Evolutionary conservation across 2,113 vertebrate genomes (phyloP).

Genomic region (Empidonax traillii): DNA sequence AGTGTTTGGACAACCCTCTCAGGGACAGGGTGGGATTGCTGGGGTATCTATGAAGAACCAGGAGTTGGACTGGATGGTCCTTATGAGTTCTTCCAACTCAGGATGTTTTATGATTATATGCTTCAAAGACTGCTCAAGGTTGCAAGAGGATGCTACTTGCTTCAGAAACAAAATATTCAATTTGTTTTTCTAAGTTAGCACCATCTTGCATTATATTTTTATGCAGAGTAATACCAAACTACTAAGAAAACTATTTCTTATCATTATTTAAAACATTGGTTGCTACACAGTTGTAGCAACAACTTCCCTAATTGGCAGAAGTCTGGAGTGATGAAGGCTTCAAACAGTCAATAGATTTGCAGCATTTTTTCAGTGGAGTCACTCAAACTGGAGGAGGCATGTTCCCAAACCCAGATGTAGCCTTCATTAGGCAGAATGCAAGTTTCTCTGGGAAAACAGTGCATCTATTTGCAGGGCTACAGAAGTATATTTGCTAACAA

Average conservation of each 20-base stretch:
- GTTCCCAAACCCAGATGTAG: background rate
- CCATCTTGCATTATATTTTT: background rate
- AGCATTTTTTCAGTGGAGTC: background rate
- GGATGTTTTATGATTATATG: background rate
- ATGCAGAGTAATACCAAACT: background rate
- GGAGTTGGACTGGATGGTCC: fast-evolving
- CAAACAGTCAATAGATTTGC: background rate
- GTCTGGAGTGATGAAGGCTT: background rate
- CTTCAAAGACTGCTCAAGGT: background rate
- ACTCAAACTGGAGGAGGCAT: background rate
- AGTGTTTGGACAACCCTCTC: fast-evolving
- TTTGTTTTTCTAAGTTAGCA: background rate
- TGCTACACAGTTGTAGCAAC: background rate
- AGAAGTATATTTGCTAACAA: background rate
- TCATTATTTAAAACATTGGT: background rate
- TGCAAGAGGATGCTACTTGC: background rate
- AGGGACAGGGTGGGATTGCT: background rate
- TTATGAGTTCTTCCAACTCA: background rate
- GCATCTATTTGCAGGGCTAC: background rate
- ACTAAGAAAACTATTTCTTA: background rate
- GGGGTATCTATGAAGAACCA: background rate
- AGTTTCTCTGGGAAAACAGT: background rate
- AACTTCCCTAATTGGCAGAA: background rate
- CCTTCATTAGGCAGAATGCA: background rate
- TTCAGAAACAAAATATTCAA: background rate